These are phyloP conservation scores for Chitala chitala DNA, from an alignment of 2,113 vertebrate genomes.

Conservation along the genomic window DNA sequence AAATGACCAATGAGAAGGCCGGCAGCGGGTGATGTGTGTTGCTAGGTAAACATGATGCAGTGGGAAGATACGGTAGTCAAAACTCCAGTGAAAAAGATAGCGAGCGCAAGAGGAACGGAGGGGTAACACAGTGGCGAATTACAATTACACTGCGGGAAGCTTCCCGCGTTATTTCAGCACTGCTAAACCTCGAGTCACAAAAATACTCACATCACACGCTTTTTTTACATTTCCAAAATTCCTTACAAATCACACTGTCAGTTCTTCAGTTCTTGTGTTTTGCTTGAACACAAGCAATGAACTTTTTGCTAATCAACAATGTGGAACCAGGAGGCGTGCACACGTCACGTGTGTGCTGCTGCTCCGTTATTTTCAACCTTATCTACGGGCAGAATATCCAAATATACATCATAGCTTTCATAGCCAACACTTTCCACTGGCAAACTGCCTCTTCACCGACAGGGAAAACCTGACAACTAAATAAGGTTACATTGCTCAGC, in stretches of 20 bases:
- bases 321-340: conserved; percentile 3
- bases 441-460: conserved; percentile 32
- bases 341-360: conserved; percentile 27
- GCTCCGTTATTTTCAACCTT: conserved; percentile 42
- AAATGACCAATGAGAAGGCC: conserved; percentile 76
- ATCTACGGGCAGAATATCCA: conserved; percentile 45
- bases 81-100: conserved; percentile 61
- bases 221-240: conserved; percentile 26
- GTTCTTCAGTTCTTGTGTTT: too few relatives aligned
- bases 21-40: conserved; percentile 78
- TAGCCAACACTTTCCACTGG: conserved; percentile 37
- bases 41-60: conserved; percentile 86
- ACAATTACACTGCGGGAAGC: conserved; percentile 52
- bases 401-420: conserved; percentile 46
- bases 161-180: conserved; percentile 42
- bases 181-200: conserved; percentile 26
- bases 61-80: conserved; percentile 75
- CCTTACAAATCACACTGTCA: too few relatives aligned
- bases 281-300: conserved; percentile 4
- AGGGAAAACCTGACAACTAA: conserved; percentile 40
- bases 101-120: conserved; percentile 51
- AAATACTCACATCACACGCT: conserved; percentile 6
- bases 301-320: neutral
- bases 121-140: conserved; percentile 55
- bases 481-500: conserved; percentile 36